Base-by-base conservation (phyloP, 2,797 vertebrate species). In the Premnoplex brunnescens region DNA sequence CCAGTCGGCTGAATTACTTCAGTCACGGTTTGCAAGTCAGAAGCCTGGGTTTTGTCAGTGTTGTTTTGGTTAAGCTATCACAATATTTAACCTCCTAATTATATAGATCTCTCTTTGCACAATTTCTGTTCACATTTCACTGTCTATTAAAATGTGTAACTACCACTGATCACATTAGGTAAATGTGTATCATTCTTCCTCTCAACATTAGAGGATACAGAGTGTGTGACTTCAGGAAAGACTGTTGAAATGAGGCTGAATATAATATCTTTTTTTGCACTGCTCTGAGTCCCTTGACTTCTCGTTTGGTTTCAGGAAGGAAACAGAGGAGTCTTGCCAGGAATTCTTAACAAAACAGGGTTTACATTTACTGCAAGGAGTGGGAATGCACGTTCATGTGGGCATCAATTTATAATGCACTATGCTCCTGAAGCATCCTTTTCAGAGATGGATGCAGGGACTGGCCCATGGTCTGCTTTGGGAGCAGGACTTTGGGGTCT, bases 401-500 rank as follows among this genome's bases (percentile, higher is more conserved):
- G 73, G 27, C 77, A 95, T 95, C 88, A 91, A 86, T 95, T 94
- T 92, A 79, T 79, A 80, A 96, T 60, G 71, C 34, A 49, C 18
- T 14, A 18, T 58, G 81, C 56, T 51, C 66, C 66, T 55, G 78
- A 60, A 77, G 56, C 30, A 15, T 62, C 58, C 93, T 75, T 83
- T 84, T 34, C 9, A 10, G 86, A 68, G 73, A 9, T 1, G 64
- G 62, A 72, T 91, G 71, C 85, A 59, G 56, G 75, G 92, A 36
- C 76, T 77, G 87, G 85, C 3, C 3, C 32, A 3, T 36, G 48
- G 60, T 63, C 21, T 69, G 56, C 46, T 89, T 66, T 73, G 80
- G 37, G 78, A 96, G 56, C 32, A 36, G 79, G 28, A 56, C 48
- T 94, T 73, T 41, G 79, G 82, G 89, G 66, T 79, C 88, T 93